Base-by-base conservation (phyloP, 2,888 invertebrate species). In the Tanypteryx hageni region DNA sequence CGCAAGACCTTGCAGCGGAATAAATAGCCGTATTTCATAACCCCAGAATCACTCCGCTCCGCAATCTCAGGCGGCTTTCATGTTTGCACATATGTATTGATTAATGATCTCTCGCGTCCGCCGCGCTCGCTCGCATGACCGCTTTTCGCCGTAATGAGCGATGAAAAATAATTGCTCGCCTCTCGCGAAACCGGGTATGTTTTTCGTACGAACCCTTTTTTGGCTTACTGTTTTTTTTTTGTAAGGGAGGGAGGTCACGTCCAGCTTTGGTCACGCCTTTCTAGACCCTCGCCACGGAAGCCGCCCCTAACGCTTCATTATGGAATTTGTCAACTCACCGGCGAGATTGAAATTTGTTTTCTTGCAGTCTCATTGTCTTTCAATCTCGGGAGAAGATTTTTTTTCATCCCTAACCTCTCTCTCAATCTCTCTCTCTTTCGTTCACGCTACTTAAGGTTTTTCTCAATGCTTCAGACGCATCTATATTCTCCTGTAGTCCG, bases 281-380 rank as follows among this genome's bases (percentile, higher is more conserved):
- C 61, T 57, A 61, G 61, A 59, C 59, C 86, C 27, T 86, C 22
- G 27, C 89, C 18, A 89, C 89, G 64, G 89, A 64, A 89, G 89
- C 89, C 59, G 83, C 83, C 86, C 61, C 86, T 57, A 86, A 86
- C 86, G 61, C 86, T 86, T 86, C 59, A 86, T 86, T 86, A 86
- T n/a, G 89, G 89, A 89, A 89, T 89, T 89, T 89, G 89, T 89
- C 89, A 89, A 89, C 89, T 89, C 89, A 89, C 89, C 89, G 61
- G 64, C 61, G 27, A 89, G 89, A 89, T 89, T 86, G 86, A 86
- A 86, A 86, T 86, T 86, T 86, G 86, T 61, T 86, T 86, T 86
- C 86, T 68, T 89, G 89, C 89, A 44, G 64, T 89, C 89, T 89
- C 89, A 89, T 89, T 89, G 89, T 89, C 89, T 89, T 89, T 89